phyloP scores from a whole-genome alignment of 2,888 invertebrate genomes.

The Amphimallon solstitiale region DNA sequence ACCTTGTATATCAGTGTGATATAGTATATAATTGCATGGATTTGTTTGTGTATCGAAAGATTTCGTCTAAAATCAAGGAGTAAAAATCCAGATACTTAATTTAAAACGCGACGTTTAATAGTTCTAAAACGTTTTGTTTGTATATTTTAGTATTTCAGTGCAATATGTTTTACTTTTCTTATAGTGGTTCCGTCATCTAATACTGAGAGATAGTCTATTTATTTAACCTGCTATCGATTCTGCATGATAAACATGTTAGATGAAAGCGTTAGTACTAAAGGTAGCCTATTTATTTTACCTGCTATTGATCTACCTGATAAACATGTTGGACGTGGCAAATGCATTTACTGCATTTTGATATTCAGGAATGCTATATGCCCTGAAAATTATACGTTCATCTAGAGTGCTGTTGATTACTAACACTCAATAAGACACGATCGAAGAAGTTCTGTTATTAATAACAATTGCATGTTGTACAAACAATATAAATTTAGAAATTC shows the following conservation, averaged over 20 bases:
- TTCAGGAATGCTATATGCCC: slow-evolving; percentile 1
- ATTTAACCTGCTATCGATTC: slow-evolving; percentile 19
- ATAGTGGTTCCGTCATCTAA: slow-evolving; percentile 26
- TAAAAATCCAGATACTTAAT: slow-evolving; percentile 14
- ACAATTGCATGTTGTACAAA: not conserved
- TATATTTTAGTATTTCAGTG: slow-evolving; percentile 11
- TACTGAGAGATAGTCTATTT: slow-evolving; percentile 12
- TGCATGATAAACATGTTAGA: slow-evolving; percentile 1
- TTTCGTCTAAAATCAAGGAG: slow-evolving; percentile 15
- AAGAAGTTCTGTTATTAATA: slow-evolving; percentile 17
- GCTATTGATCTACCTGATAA: slow-evolving; percentile 14
- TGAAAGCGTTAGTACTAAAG: slow-evolving; percentile 7
- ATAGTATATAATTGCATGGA: not conserved
- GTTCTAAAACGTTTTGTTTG: slow-evolving; percentile 15
- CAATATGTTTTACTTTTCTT: slow-evolving; percentile 28
- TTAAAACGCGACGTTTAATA: slow-evolving; percentile 14
- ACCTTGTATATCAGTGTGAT: not conserved
- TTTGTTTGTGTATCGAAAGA: slow-evolving; percentile 9
- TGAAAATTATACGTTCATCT: slow-evolving; percentile 7
- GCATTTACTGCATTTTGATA: slow-evolving; percentile 16
- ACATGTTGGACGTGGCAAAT: not conserved
- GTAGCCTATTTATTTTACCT: slow-evolving; percentile 3
- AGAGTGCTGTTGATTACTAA: slow-evolving; percentile 9
- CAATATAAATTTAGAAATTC: not conserved
- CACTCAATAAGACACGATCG: slow-evolving; percentile 18